Evolutionary conservation across 2,797 vertebrate species (phyloP).

Genomic region (Mionectes olivaceus): DNA sequence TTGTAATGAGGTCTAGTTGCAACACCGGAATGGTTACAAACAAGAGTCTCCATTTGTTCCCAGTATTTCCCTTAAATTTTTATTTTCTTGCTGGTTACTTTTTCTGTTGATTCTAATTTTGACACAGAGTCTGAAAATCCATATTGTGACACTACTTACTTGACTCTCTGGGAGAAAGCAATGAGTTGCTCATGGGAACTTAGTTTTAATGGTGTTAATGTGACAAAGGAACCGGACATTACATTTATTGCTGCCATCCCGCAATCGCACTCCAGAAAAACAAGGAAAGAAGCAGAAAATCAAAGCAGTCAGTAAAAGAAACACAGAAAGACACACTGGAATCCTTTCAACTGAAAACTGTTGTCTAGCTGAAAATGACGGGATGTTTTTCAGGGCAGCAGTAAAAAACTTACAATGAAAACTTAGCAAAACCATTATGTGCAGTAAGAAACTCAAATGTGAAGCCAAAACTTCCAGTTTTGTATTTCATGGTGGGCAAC

Average conservation of each 20-base stretch:
- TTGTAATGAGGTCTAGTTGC: background rate
- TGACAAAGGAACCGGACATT: background rate
- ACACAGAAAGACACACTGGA: background rate
- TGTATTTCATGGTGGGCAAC: background rate
- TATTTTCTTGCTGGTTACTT: background rate
- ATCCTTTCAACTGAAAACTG: background rate
- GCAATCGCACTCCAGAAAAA: background rate
- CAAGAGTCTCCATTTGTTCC: background rate
- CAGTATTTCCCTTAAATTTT: background rate
- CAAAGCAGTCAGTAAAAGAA: background rate
- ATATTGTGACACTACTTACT: background rate
- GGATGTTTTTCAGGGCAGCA: background rate
- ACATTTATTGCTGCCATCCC: slow-evolving; percentile 5
- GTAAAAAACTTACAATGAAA: background rate
- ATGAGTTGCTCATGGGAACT: background rate
- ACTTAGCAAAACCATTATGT: background rate
- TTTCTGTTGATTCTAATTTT: background rate
- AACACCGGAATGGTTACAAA: background rate
- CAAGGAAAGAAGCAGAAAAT: slow-evolving; percentile 1
- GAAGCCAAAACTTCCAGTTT: background rate
- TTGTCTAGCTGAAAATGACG: background rate
- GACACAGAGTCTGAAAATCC: background rate
- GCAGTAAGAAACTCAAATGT: background rate
- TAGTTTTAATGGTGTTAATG: background rate
- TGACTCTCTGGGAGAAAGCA: background rate